These are phyloP conservation scores for Eptatretus atami DNA, from an alignment of 2,797 vertebrate species.

Conservation along the genomic window DNA sequence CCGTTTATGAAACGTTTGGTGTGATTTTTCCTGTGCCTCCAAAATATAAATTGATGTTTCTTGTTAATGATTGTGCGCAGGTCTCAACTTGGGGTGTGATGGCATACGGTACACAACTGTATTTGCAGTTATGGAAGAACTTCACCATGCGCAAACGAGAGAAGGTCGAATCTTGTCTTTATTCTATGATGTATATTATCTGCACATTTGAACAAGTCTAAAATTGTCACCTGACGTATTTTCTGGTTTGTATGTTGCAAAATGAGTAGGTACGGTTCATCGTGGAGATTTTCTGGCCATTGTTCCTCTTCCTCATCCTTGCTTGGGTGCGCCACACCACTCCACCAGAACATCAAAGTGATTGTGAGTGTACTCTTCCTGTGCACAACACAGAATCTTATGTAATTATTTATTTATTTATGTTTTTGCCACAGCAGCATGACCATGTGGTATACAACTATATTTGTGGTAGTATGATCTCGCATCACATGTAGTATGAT, in stretches of 20 bases:
- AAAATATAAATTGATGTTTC: too few species aligned
- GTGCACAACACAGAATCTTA: conserved; percentile 2
- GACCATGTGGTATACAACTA: not conserved
- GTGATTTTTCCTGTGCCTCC: too few species aligned
- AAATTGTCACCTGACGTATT: too few species aligned
- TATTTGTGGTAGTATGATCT: too few species aligned
- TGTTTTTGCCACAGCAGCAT: not conserved
- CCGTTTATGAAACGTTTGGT: too few species aligned
- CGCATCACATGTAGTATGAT: too few species aligned
- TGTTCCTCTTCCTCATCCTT: conserved; percentile 6
- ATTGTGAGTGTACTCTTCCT: conserved; percentile 6
- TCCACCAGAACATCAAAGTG: not conserved
- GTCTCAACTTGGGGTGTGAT: not conserved
- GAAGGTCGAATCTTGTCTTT: not conserved
- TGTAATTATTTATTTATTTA: too few species aligned
- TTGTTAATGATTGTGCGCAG: too few species aligned
- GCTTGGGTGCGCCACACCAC: not conserved
- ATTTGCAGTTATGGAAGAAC: not conserved
- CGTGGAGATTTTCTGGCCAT: conserved; percentile 3
- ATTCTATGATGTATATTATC: too few species aligned
- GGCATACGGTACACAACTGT: not conserved
- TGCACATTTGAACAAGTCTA: too few species aligned
- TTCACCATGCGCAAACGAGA: conserved; percentile 2
- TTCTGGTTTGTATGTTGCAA: too few species aligned
- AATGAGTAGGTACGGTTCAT: not conserved